A percentile compares a stretch with the other conserved stretches of the same genome.
These are phyloP conservation scores for Agonopterix arenella DNA, from an alignment of 2,888 invertebrate genomes.

Conservation along the genomic window DNA sequence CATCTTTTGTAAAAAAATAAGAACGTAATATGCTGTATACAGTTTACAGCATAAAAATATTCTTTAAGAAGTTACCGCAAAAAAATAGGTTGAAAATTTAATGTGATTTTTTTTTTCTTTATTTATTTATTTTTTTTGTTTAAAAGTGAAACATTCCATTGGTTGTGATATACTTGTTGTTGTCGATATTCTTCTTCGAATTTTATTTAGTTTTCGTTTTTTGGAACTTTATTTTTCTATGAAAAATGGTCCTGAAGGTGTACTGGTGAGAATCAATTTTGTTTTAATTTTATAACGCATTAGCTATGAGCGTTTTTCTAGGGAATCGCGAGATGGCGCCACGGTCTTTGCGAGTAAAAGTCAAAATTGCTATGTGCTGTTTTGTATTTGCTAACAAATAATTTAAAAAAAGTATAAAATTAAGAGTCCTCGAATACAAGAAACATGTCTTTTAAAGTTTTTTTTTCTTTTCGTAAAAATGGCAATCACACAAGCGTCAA, in stretches of 20 bases:
- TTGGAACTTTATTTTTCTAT: conserved; percentile 19
- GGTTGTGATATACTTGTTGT: conserved; percentile 38
- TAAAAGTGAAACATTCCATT: conserved; percentile 43
- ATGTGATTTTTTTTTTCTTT: conserved; percentile 11
- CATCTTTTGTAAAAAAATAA: conserved; percentile 14
- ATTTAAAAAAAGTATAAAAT: too few species aligned
- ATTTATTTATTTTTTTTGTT: conserved; percentile 16
- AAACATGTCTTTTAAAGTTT: too few species aligned
- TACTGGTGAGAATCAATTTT: conserved; percentile 37
- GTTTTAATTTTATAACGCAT: too few species aligned
- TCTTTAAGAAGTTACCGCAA: conserved; percentile 44
- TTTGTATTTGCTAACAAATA: too few species aligned
- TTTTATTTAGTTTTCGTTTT: conserved; percentile 24
- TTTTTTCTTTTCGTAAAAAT: too few species aligned
- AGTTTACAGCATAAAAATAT: conserved; percentile 46
- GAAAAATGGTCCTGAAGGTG: conserved; percentile 51
- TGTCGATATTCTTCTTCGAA: conserved; percentile 23
- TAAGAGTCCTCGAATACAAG: too few species aligned
- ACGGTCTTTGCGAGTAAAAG: too few species aligned
- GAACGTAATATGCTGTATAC: conserved; percentile 56
- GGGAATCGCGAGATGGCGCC: too few species aligned
- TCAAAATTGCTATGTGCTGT: too few species aligned
- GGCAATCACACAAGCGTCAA: too few species aligned
- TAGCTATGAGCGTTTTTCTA: not conserved
- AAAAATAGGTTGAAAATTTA: conserved; percentile 33